These are phyloP conservation scores for Bufotes viridis DNA, from an alignment of 2,797 vertebrate species.

Conservation along the genomic window DNA sequence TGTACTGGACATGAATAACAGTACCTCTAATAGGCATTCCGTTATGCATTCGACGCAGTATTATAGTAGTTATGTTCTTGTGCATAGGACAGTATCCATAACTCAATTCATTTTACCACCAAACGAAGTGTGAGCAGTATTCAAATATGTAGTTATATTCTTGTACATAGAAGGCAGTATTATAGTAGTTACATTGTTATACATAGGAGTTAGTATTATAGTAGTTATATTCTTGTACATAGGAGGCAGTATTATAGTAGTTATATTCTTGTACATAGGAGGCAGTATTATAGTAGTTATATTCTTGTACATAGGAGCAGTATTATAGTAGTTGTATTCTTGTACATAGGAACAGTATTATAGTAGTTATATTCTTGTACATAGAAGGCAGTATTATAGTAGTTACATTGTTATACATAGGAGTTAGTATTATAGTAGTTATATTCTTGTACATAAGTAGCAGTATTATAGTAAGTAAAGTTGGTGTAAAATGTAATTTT, in stretches of 20 bases:
- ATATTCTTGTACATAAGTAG: background rate
- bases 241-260: background rate
- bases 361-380: no score
- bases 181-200: no score
- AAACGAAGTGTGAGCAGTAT: no score
- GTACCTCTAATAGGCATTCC: no score
- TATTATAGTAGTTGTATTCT: background rate
- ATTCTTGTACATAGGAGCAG: background rate
- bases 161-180: no score
- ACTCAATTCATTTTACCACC: no score
- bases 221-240: conserved; percentile 9
- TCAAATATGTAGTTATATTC: conserved; percentile 9
- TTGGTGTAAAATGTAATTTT: no score
- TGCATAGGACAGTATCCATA: background rate
- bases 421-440: background rate
- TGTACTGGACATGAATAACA: no score
- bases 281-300: background rate
- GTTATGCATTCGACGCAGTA: no score
- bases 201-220: background rate
- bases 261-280: conserved; percentile 2
- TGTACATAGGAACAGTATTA: background rate
- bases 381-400: no score
- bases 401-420: no score
- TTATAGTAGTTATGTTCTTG: background rate
- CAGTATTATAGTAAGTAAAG: background rate